Evolutionary conservation across 23 tunicate genomes (phyloP).

Genomic region (Oikopleura vanhoeffeni): DNA sequence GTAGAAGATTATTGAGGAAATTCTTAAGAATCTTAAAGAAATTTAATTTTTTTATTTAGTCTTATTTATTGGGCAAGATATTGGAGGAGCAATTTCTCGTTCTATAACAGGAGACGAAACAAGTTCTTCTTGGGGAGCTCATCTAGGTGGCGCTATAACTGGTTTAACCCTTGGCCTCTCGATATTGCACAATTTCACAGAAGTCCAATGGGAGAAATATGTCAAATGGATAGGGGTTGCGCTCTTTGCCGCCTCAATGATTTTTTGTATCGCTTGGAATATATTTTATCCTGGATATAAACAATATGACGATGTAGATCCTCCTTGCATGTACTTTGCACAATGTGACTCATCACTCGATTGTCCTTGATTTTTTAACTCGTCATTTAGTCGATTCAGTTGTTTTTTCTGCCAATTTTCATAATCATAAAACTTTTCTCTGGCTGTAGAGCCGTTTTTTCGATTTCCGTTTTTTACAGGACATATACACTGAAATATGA

Average conservation of each 20-base stretch:
- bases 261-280: neutral
- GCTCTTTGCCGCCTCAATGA: neutral
- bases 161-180: neutral
- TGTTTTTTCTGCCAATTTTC: too few relatives aligned
- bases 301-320: neutral
- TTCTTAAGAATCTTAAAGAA: too few relatives aligned
- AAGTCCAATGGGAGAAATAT: neutral
- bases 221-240: neutral
- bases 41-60: neutral
- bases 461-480: too few relatives aligned
- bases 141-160: constrained; percentile 8
- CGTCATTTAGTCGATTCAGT: too few relatives aligned
- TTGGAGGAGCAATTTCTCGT: neutral
- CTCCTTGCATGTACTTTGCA: neutral
- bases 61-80: neutral
- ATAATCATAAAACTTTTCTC: too few relatives aligned
- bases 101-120: neutral
- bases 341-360: too few relatives aligned
- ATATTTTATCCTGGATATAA: neutral
- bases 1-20: too few relatives aligned
- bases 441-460: too few relatives aligned
- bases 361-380: too few relatives aligned
- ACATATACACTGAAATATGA: too few relatives aligned
- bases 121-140: neutral
- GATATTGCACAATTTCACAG: neutral